Conservation (phyloP, 2,797 vertebrate genomes). For the Falco rusticolus region DNA sequence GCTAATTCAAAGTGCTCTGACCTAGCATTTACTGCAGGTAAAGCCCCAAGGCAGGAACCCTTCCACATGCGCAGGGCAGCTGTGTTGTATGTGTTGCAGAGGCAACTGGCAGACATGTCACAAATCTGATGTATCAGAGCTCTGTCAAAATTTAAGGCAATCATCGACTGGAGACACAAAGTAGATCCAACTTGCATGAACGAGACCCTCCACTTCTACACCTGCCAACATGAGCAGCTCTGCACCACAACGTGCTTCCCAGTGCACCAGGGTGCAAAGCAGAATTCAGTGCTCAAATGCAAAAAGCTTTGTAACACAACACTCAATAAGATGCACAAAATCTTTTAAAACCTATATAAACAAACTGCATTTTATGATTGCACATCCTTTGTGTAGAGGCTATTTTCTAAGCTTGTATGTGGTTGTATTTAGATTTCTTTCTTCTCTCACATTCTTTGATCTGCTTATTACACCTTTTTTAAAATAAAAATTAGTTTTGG, state of each 20-base stretch:
- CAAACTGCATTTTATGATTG: neutral
- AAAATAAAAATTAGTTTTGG: slow-evolving; percentile 49
- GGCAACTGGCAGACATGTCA: neutral
- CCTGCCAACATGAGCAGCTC: neutral
- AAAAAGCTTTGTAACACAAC: neutral
- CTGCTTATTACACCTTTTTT: slow-evolving; percentile 36
- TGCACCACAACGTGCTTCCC: rapidly evolving
- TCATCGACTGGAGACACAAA: neutral
- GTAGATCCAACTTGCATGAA: neutral
- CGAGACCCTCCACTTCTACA: neutral
- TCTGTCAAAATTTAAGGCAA: neutral
- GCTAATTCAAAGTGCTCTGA: neutral
- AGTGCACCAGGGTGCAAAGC: rapidly evolving
- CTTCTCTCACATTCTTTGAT: slow-evolving; percentile 51
- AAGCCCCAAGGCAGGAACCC: neutral
- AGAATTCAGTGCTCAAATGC: neutral
- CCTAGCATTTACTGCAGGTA: neutral
- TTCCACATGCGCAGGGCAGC: neutral
- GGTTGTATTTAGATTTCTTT: neutral
- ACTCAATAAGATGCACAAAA: neutral
- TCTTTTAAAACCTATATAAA: neutral
- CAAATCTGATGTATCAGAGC: neutral
- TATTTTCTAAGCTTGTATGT: neutral
- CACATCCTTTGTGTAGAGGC: neutral
- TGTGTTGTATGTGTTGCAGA: neutral